Base-by-base conservation (phyloP, 1,140 invertebrate genomes). In the Megalopta genalis region DNA sequence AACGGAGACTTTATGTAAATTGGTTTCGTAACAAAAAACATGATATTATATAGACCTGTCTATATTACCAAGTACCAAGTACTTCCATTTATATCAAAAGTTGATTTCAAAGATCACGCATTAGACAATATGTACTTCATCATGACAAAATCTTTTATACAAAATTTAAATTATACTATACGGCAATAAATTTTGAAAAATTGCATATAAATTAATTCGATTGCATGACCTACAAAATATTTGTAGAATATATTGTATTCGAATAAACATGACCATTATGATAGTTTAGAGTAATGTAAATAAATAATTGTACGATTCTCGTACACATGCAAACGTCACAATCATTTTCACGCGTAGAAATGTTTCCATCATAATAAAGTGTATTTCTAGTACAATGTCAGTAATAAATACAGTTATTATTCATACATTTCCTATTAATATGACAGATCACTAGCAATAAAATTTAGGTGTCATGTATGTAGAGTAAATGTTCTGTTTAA, bases 381-480 rank as follows among this genome's bases (percentile, higher is more conserved):
- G 79, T 80, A 83, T 82, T 72, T 79, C 63, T 77, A 77, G 46
- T 86, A 79, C 74, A 86, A 69, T 82, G 65, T 85, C 68, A 77
- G 79, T 73, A 87, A 88, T 87, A 88, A 86, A 85, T 89, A 87
- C 63, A 86, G n/a, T n/a, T n/a, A 83, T 60, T 81, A 85, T 67
- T 81, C 72, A 82, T 86, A 82, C 66, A 67, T 67, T 83, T 82
- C n/a, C 82, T 82, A 83, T 83, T 84, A 83, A 82, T 79, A 82
- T 49, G 37, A 77, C 62, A 83, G 67, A 72, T 89, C 76, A 86
- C 80, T 86, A 83, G 76, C 77, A 82, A 87, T 65, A 77, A 81
- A 87, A 81, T 83, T 89, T 86, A 71, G 49, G 27, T 23, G 46
- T 80, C 63, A n/a, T 77, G 25, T 85, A 77, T 60, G 54, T 67